Conservation (phyloP, 2,113 vertebrate genomes). For the Platichthys stellatus region DNA sequence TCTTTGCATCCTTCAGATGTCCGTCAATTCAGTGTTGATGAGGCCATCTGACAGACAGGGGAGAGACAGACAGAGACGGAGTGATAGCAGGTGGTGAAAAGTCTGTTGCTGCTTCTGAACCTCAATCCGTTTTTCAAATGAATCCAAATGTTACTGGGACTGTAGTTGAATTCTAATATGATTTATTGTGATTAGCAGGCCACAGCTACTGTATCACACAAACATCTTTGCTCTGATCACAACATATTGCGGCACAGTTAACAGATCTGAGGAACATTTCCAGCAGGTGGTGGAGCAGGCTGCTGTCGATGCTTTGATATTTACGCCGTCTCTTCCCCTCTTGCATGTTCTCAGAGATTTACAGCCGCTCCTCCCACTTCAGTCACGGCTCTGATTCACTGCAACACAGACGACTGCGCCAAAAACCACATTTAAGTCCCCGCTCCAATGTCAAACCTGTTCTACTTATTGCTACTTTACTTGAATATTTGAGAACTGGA, state of each 20-base stretch:
- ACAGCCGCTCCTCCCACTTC: constrained; percentile 8
- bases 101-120: background rate
- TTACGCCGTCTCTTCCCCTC: constrained; percentile 23
- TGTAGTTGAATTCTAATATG: background rate
- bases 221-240: background rate
- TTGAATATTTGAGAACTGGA: no score
- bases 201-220: background rate
- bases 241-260: background rate
- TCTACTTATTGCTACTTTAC: no score
- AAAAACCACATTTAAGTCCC: no score
- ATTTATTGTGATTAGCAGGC: background rate
- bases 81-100: constrained; percentile 16
- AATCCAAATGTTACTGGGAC: background rate
- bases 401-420: background rate
- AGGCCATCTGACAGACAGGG: constrained; percentile 34
- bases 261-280: constrained; percentile 3
- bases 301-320: constrained; percentile 19
- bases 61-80: background rate
- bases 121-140: background rate
- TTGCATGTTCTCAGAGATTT: constrained; percentile 23
- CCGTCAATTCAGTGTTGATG: constrained; percentile 17
- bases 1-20: background rate
- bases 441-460: no score
- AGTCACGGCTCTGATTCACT: constrained; percentile 24
- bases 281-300: constrained; percentile 15